These are phyloP conservation scores for Acronicta alni DNA, from an alignment of 2,888 invertebrate genomes.

Conservation along the genomic window DNA sequence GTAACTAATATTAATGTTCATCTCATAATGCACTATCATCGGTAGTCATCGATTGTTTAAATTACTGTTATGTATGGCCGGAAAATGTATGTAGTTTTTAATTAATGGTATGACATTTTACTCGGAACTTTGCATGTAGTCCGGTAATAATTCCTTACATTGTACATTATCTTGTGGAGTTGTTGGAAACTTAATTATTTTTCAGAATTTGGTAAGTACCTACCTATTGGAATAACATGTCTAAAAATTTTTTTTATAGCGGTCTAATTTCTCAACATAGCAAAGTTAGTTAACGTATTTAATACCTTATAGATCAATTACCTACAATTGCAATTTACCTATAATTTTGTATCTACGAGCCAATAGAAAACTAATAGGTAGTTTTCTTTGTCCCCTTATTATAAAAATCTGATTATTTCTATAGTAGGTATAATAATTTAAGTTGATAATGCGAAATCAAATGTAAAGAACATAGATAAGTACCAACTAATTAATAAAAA, in stretches of 20 bases:
- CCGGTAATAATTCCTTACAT: background rate
- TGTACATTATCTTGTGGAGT: background rate
- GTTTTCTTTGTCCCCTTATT: no score
- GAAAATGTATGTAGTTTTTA: background rate
- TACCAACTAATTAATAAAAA: background rate
- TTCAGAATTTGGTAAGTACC: no score
- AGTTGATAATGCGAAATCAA: constrained; percentile 5
- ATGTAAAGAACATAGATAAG: background rate
- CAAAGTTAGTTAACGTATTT: no score
- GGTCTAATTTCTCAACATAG: no score
- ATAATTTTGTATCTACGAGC: no score
- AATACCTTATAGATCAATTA: no score
- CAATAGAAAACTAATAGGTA: no score
- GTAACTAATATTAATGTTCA: constrained; percentile 40
- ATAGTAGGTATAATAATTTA: no score
- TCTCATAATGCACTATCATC: constrained; percentile 19
- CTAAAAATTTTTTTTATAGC: no score
- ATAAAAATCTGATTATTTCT: no score
- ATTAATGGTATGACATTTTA: background rate
- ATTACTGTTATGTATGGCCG: constrained; percentile 42
- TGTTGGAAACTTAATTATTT: background rate
- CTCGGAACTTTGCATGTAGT: background rate
- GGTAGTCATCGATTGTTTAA: constrained; percentile 33
- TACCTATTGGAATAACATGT: no score
- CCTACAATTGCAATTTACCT: no score